phyloP scores from a whole-genome alignment of 2,113 vertebrate species.

The Lepus timidus region DNA sequence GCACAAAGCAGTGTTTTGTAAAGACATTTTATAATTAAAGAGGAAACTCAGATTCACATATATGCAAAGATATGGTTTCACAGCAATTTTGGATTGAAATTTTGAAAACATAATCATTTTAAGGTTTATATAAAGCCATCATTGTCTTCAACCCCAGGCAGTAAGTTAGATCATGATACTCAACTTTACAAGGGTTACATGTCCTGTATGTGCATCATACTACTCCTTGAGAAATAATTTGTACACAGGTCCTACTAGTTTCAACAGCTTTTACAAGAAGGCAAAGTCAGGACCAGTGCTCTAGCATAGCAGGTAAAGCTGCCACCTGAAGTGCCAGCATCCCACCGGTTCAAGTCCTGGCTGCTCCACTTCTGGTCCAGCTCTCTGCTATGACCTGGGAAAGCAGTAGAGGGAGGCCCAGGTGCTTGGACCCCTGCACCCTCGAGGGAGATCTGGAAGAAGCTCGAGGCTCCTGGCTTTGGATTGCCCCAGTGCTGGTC shows the following conservation, averaged over 20 bases:
- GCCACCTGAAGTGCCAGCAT: too few relatives aligned
- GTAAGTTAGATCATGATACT: neutral
- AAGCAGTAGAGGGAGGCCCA: too few relatives aligned
- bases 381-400: too few relatives aligned
- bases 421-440: too few relatives aligned
- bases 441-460: too few relatives aligned
- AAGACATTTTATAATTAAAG: neutral
- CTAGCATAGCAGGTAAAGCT: too few relatives aligned
- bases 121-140: neutral
- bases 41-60: neutral
- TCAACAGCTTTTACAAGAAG: constrained; percentile 43
- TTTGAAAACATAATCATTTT: constrained; percentile 26
- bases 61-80: neutral
- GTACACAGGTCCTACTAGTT: neutral
- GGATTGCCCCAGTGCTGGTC: too few relatives aligned
- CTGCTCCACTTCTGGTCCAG: too few relatives aligned
- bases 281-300: too few relatives aligned
- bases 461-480: too few relatives aligned
- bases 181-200: neutral
- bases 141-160: neutral
- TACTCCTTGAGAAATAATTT: neutral
- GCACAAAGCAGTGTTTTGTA: constrained; percentile 1
- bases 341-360: too few relatives aligned
- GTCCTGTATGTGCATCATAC: neutral
- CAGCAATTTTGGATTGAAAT: neutral